Base-by-base conservation (phyloP, 2,888 invertebrate species). In the Tribolium freemani region DNA sequence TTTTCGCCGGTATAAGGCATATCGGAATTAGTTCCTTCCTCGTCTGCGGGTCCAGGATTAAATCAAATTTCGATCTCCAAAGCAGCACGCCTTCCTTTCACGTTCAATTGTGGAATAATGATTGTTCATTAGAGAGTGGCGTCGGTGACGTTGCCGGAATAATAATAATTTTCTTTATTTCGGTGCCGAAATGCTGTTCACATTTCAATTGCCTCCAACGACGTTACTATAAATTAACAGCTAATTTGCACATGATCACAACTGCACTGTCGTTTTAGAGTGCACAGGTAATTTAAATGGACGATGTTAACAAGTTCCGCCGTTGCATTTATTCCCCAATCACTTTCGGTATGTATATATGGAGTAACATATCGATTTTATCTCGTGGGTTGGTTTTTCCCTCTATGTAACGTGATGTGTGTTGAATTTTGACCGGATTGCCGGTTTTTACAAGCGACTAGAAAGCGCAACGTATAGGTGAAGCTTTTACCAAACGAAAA, bases 221-320 rank as follows among this genome's bases (percentile, higher is more conserved):
- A 66, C 61, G 61, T 73, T 73, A 68, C 70, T 54, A 71, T 66
- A 71, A 73, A 73, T 73, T 73, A 73, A 61, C 68, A 21, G 31
- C 57, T 60, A 71, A 70, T 73, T 73, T 73, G 67, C 71, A 73
- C 67, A 63, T 50, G 71, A 71, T 73, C 60, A 73, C 73, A 60
- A 68, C 67, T 60, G 61, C 51, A 48, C 68, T 21, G 21, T 31
- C 57, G 57, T 68, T 63, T 58, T 51, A 30, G 9, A 60, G 31
- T 26, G 68, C 16, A 21, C 60, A 60, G 60, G 69, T 69, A 69
- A 69, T 69, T 69, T 51, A 60, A 60, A 69, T 69, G 51, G 69
- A 10, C 50, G 51, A 60, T 60, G 69, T 60, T 60, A 69, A 69
- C 69, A 69, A 53, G 69, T 60, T 60, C 11, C 69, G 53, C 60